Percentiles rank a stretch among this genome's conserved stretches.
Evolutionary conservation across 2,888 invertebrate genomes (phyloP).

Genomic region (Abrostola triplasia): DNA sequence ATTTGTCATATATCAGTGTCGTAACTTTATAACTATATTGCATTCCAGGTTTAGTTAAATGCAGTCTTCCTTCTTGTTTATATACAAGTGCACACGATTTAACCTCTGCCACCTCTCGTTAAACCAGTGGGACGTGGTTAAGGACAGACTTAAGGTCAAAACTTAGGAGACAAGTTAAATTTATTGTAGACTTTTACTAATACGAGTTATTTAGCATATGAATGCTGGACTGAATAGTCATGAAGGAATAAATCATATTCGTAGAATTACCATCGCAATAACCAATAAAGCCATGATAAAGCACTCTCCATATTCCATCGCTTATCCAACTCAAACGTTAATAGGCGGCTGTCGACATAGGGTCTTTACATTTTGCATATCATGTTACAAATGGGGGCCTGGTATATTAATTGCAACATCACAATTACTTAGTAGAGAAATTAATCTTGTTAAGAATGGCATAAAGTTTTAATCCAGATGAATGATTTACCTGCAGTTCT

Average conservation of each 20-base stretch:
- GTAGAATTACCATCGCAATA: conserved; percentile 24
- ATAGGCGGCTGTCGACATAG: conserved; percentile 38
- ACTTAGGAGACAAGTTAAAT: conserved; percentile 41
- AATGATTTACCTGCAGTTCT: conserved; percentile 92
- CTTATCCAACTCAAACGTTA: conserved; percentile 28
- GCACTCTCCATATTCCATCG: conserved; percentile 28
- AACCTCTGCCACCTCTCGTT: conserved; percentile 52
- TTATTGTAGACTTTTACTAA: conserved; percentile 33
- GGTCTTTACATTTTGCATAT: conserved; percentile 34
- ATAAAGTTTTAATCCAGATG: conserved; percentile 22
- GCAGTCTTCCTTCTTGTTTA: conserved; percentile 43
- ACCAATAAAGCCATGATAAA: conserved; percentile 31
- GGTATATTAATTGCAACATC: conserved; percentile 19
- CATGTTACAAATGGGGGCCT: conserved; percentile 28
- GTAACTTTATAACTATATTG: conserved; percentile 33
- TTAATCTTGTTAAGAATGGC: conserved; percentile 13
- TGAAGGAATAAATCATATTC: conserved; percentile 22
- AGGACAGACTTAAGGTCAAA: conserved; percentile 28
- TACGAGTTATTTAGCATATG: conserved; percentile 12
- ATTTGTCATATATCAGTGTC: conserved; percentile 26
- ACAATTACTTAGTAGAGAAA: conserved; percentile 13
- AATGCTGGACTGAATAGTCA: conserved; percentile 1
- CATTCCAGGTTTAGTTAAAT: conserved; percentile 42
- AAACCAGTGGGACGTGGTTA: conserved; percentile 43
- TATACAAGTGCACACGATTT: conserved; percentile 51